These are phyloP conservation scores for Meteorus cinctellus DNA, from an alignment of 2,888 invertebrate species.

Conservation along the genomic window DNA sequence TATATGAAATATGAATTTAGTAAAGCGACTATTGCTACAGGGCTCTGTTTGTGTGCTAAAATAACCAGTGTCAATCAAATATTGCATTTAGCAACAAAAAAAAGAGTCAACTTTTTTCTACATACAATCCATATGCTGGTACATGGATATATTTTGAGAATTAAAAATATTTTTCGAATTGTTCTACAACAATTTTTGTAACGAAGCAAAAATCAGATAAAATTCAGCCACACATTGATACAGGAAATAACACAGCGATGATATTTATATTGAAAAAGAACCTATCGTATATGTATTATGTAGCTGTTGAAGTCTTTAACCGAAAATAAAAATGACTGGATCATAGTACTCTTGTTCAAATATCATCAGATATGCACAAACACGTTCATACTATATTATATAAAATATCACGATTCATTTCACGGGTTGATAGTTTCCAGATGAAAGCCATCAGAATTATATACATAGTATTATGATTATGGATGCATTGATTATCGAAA, in stretches of 20 bases:
- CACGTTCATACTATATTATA: conserved; percentile 57
- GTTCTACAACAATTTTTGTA: conserved; percentile 5
- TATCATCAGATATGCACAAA: conserved; percentile 37
- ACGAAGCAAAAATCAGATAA: neutral
- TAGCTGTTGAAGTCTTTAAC: neutral
- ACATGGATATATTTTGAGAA: neutral
- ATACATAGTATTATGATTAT: conserved; percentile 39
- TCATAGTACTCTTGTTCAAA: neutral
- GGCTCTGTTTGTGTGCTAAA: neutral
- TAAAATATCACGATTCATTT: neutral
- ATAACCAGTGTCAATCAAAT: neutral
- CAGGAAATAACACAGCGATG: neutral
- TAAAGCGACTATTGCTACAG: neutral
- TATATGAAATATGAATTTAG: neutral
- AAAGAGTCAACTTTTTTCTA: neutral
- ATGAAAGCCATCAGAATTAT: conserved; percentile 22
- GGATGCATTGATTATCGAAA: conserved; percentile 35
- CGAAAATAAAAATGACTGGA: conserved; percentile 3
- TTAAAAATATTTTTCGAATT: neutral
- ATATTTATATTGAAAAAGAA: neutral
- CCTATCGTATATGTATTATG: neutral
- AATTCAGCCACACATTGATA: neutral
- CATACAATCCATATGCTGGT: neutral
- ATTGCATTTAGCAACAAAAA: neutral
- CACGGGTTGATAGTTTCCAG: conserved; percentile 2